Conservation (phyloP, 2,113 vertebrate genomes). For the Hemiscyllium ocellatum region DNA sequence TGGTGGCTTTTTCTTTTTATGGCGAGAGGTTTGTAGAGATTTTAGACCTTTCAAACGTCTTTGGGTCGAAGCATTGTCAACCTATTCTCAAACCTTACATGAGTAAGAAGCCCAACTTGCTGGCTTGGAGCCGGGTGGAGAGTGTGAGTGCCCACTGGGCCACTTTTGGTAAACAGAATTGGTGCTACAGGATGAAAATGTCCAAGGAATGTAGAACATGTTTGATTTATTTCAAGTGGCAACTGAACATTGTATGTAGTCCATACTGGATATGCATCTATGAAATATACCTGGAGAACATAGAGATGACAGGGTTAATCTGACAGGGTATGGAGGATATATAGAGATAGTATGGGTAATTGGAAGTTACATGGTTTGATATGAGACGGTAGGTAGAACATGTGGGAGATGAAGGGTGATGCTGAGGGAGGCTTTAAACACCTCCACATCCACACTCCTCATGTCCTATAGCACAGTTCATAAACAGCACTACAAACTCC, state of each 20-base stretch:
- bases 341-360: background rate
- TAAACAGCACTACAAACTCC: too few relatives aligned
- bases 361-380: background rate
- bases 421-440: background rate
- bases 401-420: background rate
- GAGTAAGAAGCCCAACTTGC: too few relatives aligned
- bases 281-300: background rate
- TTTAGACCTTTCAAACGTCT: too few relatives aligned
- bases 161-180: too few relatives aligned
- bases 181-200: too few relatives aligned
- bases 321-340: background rate
- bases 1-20: background rate
- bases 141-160: too few relatives aligned
- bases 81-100: too few relatives aligned
- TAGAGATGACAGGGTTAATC: background rate
- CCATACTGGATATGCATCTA: background rate
- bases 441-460: too few relatives aligned
- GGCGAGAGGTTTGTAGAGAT: background rate
- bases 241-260: background rate
- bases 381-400: background rate
- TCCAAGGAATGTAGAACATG: background rate
- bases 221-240: background rate
- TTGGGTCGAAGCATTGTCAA: too few relatives aligned
- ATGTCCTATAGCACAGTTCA: too few relatives aligned
- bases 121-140: too few relatives aligned